Base-by-base conservation (phyloP, 2,888 invertebrate genomes). In the Gibbula magus region DNA sequence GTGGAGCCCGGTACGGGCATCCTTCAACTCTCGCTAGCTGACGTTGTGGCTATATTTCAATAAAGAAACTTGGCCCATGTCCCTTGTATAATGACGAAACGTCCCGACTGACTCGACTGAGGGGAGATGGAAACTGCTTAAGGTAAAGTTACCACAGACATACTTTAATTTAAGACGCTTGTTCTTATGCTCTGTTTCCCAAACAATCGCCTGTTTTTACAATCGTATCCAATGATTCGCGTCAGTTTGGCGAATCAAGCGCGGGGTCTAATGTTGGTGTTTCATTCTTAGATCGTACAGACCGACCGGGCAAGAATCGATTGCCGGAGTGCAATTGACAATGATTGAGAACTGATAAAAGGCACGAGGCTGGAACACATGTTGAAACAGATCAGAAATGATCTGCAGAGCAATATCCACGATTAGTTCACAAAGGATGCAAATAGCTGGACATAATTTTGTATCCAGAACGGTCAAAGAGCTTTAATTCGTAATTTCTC, bases 331-430 rank as follows among this genome's bases (percentile, higher is more conserved):
- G 70, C 70, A 70, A 70, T 70, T 70, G 70, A 70, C 70, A 70
- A 70, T 70, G 70, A 70, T 70, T 70, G 70, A 70, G 70, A 70
- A 70, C 70, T 70, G 70, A 70, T 70, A 70, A 70, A 67, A 70
- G 70, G 70, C 70, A 70, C 35, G 39, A 32, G 70, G 39, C 70
- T 32, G 39, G 35, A 70, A 70, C 70, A 70, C 70, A 70, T 70
- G 70, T 70, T 70, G 70, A 70, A 70, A 35, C 70, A 32, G 70
- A 70, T 70, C 32, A n/a, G 32, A 70, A 70, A 70, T 70, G 70
- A 70, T 70, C 70, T 39, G 20, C 35, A 20, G 70, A 35, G 29
- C 35, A 70, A 20, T 39, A 35, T 32, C 20, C 32, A 70, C 32
- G 35, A 70, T 20, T 35, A 18, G 70, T 32, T 35, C 35, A 70